phyloP scores from a whole-genome alignment of 2,888 invertebrate species.

The Pristionchus maxplancki region DNA sequence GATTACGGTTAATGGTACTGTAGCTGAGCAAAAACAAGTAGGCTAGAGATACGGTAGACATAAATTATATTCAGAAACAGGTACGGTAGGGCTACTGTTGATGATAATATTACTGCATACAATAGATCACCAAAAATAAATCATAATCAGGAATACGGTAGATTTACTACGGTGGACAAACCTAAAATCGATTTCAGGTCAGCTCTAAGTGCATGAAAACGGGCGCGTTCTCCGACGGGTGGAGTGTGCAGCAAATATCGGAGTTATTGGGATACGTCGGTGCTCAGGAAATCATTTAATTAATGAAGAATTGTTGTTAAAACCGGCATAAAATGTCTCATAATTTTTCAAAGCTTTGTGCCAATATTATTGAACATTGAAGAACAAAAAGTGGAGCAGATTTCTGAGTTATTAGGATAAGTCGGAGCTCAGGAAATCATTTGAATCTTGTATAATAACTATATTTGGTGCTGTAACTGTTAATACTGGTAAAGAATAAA shows the following conservation, averaged over 20 bases:
- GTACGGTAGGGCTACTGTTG: not conserved
- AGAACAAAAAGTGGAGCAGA: too few species aligned
- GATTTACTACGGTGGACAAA: not conserved
- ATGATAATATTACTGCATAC: not conserved
- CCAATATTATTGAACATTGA: too few species aligned
- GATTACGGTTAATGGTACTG: not conserved
- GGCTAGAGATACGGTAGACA: not conserved
- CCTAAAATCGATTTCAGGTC: slow-evolving; percentile 16
- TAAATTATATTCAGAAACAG: not conserved
- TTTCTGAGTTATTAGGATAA: too few species aligned
- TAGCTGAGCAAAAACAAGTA: not conserved
- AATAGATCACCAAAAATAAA: too few species aligned
- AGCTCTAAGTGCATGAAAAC: not conserved
- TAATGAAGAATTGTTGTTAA: too few species aligned
- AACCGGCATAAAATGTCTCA: too few species aligned
- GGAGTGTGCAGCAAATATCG: not conserved
- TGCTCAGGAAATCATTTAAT: not conserved
- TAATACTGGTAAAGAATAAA: too few species aligned
- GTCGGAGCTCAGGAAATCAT: too few species aligned
- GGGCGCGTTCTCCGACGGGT: not conserved
- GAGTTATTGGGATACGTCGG: slow-evolving; percentile 25
- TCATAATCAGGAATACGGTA: too few species aligned
- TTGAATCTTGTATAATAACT: too few species aligned
- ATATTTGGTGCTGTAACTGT: too few species aligned
- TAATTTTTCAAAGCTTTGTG: too few species aligned